A percentile compares a stretch with the other conserved stretches of the same genome.
Evolutionary conservation across 2,113 vertebrate genomes (phyloP).

Genomic region (Cromileptes altivelis): DNA sequence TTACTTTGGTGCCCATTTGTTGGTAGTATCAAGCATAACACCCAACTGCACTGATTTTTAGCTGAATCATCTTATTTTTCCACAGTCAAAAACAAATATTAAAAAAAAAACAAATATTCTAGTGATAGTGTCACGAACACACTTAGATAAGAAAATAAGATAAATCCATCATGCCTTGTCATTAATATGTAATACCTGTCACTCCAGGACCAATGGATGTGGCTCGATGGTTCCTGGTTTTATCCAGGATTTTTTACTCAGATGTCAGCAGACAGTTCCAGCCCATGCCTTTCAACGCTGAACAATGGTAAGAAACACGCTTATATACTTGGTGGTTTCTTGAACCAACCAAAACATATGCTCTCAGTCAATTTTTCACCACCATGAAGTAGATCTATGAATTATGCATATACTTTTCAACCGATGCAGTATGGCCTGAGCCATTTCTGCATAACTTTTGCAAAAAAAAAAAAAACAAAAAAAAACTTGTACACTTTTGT

Average conservation of each 20-base stretch:
- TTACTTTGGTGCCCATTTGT: no score
- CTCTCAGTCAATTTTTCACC: not conserved
- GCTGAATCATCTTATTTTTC: no score
- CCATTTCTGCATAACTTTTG: not conserved
- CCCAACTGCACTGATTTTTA: no score
- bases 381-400: not conserved
- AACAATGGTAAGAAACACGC: not conserved
- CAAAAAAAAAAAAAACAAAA: no score
- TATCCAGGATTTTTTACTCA: constrained; percentile 4
- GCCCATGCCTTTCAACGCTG: not conserved
- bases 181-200: not conserved
- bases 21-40: no score
- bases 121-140: not conserved
- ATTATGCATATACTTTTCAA: not conserved
- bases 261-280: not conserved
- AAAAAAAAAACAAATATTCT: not conserved
- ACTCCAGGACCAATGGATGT: constrained; percentile 39
- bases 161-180: no score
- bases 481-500: not conserved
- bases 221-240: constrained; percentile 40
- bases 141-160: not conserved
- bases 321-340: no score
- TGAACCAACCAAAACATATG: no score
- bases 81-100: not conserved
- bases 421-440: not conserved